phyloP scores from a whole-genome alignment of 2,797 vertebrate genomes.

The Onychomys leucogaster region DNA sequence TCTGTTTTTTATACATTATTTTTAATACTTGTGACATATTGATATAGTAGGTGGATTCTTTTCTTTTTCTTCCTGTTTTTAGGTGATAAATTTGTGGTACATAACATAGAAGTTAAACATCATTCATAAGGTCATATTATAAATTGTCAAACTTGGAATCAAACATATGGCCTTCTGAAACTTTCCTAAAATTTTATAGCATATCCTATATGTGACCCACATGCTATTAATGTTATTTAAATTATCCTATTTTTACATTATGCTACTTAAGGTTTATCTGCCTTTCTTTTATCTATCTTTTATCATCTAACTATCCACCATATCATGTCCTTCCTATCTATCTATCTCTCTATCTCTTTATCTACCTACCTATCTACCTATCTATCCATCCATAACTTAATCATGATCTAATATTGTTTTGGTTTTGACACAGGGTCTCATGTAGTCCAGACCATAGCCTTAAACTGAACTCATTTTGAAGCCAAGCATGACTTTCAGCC shows the following conservation, averaged over 20 bases:
- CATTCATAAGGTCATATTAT: background rate
- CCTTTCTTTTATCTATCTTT: background rate
- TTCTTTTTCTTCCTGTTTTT: background rate
- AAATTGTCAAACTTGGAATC: background rate
- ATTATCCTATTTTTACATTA: background rate
- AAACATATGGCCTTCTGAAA: background rate
- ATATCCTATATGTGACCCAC: background rate
- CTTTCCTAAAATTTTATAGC: background rate
- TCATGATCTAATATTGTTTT: background rate
- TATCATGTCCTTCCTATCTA: background rate
- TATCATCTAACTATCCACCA: background rate
- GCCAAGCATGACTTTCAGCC: background rate
- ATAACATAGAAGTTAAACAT: background rate
- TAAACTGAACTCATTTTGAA: background rate
- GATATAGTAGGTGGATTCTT: background rate
- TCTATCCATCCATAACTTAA: background rate
- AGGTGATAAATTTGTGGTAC: background rate
- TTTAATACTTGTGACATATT: background rate
- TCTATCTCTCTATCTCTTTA: background rate
- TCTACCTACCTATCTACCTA: background rate
- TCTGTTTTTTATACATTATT: background rate
- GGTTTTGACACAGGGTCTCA: background rate
- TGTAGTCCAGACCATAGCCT: background rate
- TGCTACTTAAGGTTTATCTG: background rate
- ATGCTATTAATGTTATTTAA: background rate